Base-by-base conservation (phyloP, 2,113 vertebrate genomes). In the Rostratula benghalensis region DNA sequence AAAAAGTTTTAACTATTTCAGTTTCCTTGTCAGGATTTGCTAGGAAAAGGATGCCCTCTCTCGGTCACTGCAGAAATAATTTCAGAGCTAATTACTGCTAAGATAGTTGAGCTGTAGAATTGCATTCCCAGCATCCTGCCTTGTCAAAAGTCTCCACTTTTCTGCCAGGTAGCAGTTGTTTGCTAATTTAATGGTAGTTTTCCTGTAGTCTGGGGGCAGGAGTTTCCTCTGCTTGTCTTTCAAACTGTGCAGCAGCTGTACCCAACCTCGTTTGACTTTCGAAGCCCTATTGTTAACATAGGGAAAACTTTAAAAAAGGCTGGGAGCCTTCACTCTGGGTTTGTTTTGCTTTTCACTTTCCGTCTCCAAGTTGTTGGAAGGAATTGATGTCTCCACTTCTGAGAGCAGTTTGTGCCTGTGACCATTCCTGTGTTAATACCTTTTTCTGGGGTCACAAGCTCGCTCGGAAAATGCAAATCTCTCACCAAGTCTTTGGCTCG, bases 11-110 rank as follows among this genome's bases (percentile, higher is more conserved):
- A n/a, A 18, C 0, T 28, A 13, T 8, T 16, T 39, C 27, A 18
- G 16, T 33, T 11, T 8, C 43, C 22, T 1, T 14, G 45, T 43
- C 7, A 7, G 17, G 48, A 31, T 90, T 73, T n/a, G 2, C 0
- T 16, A 23, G 69, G 82, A 43, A 43, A 78, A 83, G 35, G 82
- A 22, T 85, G 76, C 92, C 94, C 96, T 93, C 96, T 95, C 7
- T 64, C 6, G 94, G 94, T 48, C 56, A 4, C 0, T 48, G 39
- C 45, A 45, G 90, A 64, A 74, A 77, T 41, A 90, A 65, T 43
- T 8, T 14, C 46, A 31, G 48, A 41, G 5, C 16, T 3, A 19
- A 10, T 20, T 13, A 7, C 9, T 24, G 20, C 71, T 28, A 4
- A 0, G 3, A 9, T 2, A 31, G 12, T 4, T 5, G 31, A 37